These are phyloP conservation scores for Mustela lutreola DNA, from an alignment of 2,113 vertebrate genomes.

Conservation along the genomic window DNA sequence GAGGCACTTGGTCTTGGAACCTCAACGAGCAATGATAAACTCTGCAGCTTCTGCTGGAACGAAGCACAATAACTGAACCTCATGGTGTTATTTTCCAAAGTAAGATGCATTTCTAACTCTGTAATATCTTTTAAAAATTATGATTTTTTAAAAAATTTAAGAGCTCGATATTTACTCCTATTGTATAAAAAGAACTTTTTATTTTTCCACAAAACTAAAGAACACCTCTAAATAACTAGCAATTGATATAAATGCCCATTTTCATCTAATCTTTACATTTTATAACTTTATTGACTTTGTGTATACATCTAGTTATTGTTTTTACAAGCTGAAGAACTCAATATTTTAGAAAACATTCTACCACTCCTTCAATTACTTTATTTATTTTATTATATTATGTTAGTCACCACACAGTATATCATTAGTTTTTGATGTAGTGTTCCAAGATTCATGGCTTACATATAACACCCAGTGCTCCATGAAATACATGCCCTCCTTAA, in stretches of 20 bases:
- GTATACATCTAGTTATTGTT: not conserved
- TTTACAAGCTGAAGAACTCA: not conserved
- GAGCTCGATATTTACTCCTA: not conserved
- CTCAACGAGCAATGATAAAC: not conserved
- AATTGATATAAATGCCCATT: not conserved
- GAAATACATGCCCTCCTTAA: too few relatives aligned
- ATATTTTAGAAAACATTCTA: conserved; percentile 15
- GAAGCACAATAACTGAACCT: not conserved
- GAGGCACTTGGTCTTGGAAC: not conserved
- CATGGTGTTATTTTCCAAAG: not conserved
- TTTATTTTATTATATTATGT: not conserved
- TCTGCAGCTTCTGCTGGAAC: not conserved
- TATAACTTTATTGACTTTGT: conserved; percentile 30
- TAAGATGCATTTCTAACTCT: not conserved
- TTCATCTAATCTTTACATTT: not conserved
- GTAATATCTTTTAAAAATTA: conserved; percentile 34
- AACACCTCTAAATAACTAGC: not conserved
- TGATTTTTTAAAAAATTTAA: conserved; percentile 7
- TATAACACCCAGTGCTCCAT: too few relatives aligned
- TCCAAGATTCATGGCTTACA: too few relatives aligned
- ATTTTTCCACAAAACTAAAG: conserved; percentile 25
- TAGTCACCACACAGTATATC: too few relatives aligned
- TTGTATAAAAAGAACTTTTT: conserved; percentile 26
- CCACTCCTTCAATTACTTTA: not conserved
- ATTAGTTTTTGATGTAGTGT: too few relatives aligned